Conservation (phyloP, 2,888 invertebrate species). For the Desoria tigrina region DNA sequence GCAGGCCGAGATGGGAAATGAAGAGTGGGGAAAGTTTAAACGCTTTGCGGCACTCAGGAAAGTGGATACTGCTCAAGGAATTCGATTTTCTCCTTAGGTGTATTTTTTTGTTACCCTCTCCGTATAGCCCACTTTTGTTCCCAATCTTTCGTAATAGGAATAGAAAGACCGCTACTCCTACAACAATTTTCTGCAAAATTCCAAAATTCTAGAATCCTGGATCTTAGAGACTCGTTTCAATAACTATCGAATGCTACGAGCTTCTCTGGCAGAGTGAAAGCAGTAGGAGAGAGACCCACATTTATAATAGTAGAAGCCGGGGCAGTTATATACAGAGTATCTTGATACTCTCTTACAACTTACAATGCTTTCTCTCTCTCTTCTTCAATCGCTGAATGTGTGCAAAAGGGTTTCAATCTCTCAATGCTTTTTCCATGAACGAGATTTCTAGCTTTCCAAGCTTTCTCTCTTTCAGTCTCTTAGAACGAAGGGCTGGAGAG, state of each 20-base stretch:
- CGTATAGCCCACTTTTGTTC: no score
- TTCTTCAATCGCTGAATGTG: not conserved
- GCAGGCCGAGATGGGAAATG: constrained; percentile 30
- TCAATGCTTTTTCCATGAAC: not conserved
- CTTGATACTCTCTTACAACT: not conserved
- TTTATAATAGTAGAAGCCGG: no score
- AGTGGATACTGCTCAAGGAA: constrained; percentile 33
- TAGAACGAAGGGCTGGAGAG: not conserved
- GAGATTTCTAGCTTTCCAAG: constrained; percentile 2
- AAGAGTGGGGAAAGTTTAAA: constrained; percentile 30
- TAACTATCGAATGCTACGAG: no score
- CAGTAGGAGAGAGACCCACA: no score
- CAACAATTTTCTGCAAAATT: no score
- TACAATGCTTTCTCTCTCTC: not conserved
- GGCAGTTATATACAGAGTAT: not conserved
- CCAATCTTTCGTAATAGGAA: no score
- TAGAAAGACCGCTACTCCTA: no score
- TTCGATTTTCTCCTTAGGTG: constrained; percentile 39
- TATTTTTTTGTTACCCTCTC: constrained; percentile 22
- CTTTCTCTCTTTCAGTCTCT: constrained; percentile 19
- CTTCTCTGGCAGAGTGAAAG: no score
- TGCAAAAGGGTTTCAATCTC: not conserved
- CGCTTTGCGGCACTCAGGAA: constrained; percentile 29
- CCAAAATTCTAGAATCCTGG: no score
- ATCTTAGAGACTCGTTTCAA: no score